Evolutionary conservation across 2,113 vertebrate genomes (phyloP).

Genomic region (Alethe castanea): DNA sequence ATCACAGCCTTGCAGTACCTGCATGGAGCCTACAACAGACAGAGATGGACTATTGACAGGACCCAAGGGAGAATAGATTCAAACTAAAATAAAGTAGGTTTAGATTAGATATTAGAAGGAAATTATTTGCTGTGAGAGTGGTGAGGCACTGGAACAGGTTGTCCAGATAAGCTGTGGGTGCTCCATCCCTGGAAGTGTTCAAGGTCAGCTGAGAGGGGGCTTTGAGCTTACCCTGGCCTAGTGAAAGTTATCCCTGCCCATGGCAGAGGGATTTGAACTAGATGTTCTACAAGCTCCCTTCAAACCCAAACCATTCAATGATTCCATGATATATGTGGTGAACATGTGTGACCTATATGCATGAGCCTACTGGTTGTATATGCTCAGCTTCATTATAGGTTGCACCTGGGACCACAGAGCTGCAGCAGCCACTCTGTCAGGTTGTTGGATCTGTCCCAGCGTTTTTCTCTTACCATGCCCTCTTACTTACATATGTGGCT

Average conservation of each 20-base stretch:
- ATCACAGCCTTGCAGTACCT: background rate
- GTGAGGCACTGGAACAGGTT: background rate
- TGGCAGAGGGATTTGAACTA: too few species aligned
- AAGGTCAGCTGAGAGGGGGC: background rate
- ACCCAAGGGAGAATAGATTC: background rate
- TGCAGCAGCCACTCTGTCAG: background rate
- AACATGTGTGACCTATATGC: background rate
- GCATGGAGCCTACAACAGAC: too few species aligned
- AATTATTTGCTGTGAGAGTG: background rate
- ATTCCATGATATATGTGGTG: background rate
- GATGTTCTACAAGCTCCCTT: background rate
- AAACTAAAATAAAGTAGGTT: background rate
- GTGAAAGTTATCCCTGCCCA: background rate
- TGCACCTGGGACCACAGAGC: background rate
- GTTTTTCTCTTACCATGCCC: background rate
- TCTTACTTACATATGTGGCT: background rate
- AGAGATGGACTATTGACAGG: background rate
- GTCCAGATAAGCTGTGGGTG: background rate
- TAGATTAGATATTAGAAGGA: background rate
- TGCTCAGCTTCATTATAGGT: fast-evolving
- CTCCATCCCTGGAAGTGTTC: background rate
- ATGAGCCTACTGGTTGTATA: background rate
- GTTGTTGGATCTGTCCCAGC: background rate
- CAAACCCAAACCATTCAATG: background rate
- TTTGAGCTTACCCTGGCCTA: background rate